Evolutionary conservation across 2,113 vertebrate genomes (phyloP), one percentile per base, ranked within the genome.

Genomic region (Poeciliopsis retropinna): DNA sequence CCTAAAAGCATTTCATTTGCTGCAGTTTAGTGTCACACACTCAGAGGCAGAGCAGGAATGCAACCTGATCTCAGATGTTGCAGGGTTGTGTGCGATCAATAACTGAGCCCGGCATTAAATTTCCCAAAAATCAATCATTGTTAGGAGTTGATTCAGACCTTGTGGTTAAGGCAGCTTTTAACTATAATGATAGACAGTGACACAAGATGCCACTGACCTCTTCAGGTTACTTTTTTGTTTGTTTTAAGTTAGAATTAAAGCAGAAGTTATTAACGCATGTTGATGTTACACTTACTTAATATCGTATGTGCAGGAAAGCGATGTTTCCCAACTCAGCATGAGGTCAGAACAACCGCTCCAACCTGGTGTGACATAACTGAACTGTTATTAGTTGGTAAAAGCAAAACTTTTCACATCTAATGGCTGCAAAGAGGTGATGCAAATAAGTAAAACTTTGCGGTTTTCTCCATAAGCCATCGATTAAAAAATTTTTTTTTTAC

Each of bases 51-150:
- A 75, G 74, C 67, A 68, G 75, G 65, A 70, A 79, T 81, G 86
- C 76, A 91, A 91, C 80, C 78, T 69, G 81, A 90, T 89, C 87
- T 77, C 73, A 67, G 64, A 78, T 60, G 67, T 82, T 78, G 78
- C 86, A 72, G 76, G 44, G 70, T 64, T 85, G 77, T 14, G 1
- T 54, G 15, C 79, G 75, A 90, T 94, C 92, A 78, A 92, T 93
- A 91, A 67, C 79, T 66, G 78, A 76, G 82, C 75, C 70, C 74
- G 85, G 91, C 77, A 91, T 88, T 89, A 85, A 79, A 89, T 92
- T 89, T 87, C 81, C 75, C 74, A 4, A 88, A 57, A 89, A 92
- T 92, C 89, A 91, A 92, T 93, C 87, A 76, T 73, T 82, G 47
- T 87, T 85, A 89, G 81, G 85, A 87, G 83, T 78, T 85, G 76